A percentile compares a stretch with the other conserved stretches of the same genome.
These are phyloP conservation scores for Eutrigla gurnardus DNA, from an alignment of 2,797 vertebrate species.

Conservation along the genomic window DNA sequence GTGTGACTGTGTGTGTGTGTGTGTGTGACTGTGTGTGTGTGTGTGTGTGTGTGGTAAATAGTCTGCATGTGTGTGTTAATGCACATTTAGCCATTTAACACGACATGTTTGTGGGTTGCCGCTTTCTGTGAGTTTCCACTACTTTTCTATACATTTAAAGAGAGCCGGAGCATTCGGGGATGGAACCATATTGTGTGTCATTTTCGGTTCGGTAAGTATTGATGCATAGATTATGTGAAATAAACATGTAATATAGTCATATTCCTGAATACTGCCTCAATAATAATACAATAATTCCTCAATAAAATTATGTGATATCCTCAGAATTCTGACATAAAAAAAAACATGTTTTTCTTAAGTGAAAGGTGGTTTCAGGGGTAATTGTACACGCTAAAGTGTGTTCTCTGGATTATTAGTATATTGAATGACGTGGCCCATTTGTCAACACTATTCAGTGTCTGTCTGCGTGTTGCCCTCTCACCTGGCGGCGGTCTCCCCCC, in stretches of 20 bases:
- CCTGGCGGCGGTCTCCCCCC: conserved; percentile 89
- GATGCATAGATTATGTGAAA: neutral
- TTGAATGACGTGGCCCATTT: no score
- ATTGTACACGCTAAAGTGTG: neutral
- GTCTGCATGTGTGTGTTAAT: neutral
- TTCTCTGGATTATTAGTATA: neutral
- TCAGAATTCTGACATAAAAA: no score
- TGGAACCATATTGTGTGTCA: neutral
- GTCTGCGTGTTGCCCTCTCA: conserved; percentile 61
- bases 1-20: neutral
- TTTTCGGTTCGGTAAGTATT: neutral
- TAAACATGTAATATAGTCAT: neutral
- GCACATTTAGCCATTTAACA: conserved; percentile 1
- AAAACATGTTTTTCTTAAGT: neutral
- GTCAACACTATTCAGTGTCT: no score
- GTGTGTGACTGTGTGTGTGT: neutral
- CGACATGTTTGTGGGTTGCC: neutral
- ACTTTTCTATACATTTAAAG: neutral
- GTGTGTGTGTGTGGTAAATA: conserved; percentile 9
- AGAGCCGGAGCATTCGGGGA: neutral
- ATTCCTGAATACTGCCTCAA: neutral
- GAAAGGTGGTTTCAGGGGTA: neutral
- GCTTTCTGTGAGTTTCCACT: conserved; percentile 2
- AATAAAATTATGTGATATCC: neutral
- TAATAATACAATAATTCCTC: no score